phyloP scores from a whole-genome alignment of 2,888 invertebrate genomes.

The Lithophane semibrunnea region DNA sequence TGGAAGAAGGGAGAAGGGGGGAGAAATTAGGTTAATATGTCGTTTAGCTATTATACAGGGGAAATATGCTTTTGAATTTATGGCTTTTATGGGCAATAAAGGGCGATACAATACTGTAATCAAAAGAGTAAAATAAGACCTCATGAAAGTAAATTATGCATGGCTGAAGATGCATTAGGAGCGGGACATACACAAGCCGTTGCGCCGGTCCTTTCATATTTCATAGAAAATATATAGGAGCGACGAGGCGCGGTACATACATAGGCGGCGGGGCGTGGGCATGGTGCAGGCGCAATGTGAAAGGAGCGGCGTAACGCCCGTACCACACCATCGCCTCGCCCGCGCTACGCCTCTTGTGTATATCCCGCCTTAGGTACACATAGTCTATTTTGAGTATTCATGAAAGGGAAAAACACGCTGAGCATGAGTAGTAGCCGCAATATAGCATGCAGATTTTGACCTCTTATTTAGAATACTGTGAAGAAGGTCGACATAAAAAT shows the following conservation, averaged over 20 bases:
- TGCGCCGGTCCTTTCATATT: too few relatives aligned
- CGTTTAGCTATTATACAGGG: slow-evolving; percentile 38
- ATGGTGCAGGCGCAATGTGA: too few relatives aligned
- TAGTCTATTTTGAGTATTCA: background rate
- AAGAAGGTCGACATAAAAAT: slow-evolving; percentile 11
- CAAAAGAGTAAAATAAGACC: slow-evolving; percentile 7
- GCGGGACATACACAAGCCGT: too few relatives aligned
- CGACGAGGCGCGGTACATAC: too few relatives aligned
- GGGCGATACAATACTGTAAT: slow-evolving; percentile 21
- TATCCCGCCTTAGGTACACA: background rate
- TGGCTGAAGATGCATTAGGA: background rate
- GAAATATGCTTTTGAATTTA: slow-evolving; percentile 42
- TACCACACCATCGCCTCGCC: too few relatives aligned
- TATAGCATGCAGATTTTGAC: slow-evolving; percentile 11
- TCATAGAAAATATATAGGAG: too few relatives aligned
- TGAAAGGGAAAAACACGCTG: background rate
- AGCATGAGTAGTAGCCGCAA: background rate
- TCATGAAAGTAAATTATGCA: slow-evolving; percentile 16
- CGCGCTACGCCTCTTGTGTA: too few relatives aligned
- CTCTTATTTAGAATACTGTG: background rate
- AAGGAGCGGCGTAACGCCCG: too few relatives aligned
- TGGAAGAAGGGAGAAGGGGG: slow-evolving; percentile 3
- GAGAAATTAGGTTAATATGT: slow-evolving; percentile 59
- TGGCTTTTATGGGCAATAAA: slow-evolving; percentile 42
- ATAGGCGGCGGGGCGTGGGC: too few relatives aligned